Conservation (phyloP, 37 sponge, comb jelly and placozoan genomes). For the Ephydatia muelleri region DNA sequence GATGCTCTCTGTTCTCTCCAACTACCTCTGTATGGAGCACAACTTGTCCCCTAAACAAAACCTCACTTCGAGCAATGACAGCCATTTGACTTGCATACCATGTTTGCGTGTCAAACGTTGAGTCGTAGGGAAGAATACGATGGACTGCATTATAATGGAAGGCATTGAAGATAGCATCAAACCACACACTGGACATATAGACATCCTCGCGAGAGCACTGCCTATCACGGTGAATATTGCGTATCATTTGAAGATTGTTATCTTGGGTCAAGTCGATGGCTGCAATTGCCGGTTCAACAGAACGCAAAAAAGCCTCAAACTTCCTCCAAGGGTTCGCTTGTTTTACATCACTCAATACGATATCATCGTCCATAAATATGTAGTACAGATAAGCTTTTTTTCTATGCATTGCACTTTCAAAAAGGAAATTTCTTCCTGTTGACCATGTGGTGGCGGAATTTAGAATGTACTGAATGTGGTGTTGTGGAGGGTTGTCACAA, state of each 20-base stretch:
- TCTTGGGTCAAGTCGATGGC: background rate
- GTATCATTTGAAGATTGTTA: background rate
- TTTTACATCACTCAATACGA: background rate
- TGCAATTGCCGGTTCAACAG: background rate
- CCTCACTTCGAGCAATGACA: too few relatives aligned
- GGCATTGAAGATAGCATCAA: background rate
- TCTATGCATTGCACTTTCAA: background rate
- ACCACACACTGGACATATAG: background rate
- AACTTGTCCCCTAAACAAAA: too few relatives aligned
- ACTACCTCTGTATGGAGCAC: too few relatives aligned
- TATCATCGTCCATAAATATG: background rate
- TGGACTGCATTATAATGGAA: background rate
- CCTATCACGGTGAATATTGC: background rate
- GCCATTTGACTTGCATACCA: too few relatives aligned
- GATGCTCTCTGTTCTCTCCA: too few relatives aligned
- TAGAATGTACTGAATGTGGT: background rate
- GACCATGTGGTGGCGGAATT: too few relatives aligned
- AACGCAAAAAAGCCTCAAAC: too few relatives aligned
- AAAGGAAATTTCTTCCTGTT: background rate
- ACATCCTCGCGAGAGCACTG: background rate
- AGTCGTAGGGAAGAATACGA: background rate
- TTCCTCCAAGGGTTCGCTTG: background rate
- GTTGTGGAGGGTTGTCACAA: background rate
- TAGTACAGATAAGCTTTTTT: background rate
- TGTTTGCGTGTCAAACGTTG: too few relatives aligned